Evolutionary conservation across 2,888 invertebrate genomes (phyloP).

Genomic region (Melitaea athalia): DNA sequence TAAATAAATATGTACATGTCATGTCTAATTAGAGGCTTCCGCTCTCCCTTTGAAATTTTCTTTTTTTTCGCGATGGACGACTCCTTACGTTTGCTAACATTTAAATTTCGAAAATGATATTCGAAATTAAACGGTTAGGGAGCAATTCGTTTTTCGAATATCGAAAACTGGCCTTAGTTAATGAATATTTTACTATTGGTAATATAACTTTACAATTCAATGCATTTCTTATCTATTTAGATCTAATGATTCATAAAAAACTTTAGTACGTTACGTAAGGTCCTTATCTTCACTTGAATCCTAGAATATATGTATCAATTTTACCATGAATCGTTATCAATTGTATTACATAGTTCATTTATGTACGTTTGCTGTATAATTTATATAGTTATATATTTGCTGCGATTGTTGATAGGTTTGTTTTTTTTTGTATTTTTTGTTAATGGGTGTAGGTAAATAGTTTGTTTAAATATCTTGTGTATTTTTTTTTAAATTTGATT

Average conservation of each 20-base stretch:
- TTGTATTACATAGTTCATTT: conserved; percentile 4
- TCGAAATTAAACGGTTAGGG: no score
- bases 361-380: conserved; percentile 14
- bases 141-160: no score
- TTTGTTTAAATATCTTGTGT: conserved; percentile 4
- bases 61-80: no score
- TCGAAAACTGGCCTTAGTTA: not conserved
- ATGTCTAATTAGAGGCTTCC: no score
- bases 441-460: not conserved
- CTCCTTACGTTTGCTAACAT: no score
- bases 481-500: not conserved
- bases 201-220: not conserved
- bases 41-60: no score
- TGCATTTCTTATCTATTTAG: conserved; percentile 2
- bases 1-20: no score
- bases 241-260: conserved; percentile 26
- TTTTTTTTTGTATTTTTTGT: not conserved
- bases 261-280: conserved; percentile 1
- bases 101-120: no score
- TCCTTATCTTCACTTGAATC: conserved; percentile 21
- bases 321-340: conserved; percentile 3
- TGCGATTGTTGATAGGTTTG: not conserved
- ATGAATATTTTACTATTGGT: conserved; percentile 6
- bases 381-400: not conserved
- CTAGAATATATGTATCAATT: conserved; percentile 25